Evolutionary conservation across 2,888 invertebrate species (phyloP), one percentile per base, ranked within the genome.

Genomic region (Drymonia ruficornis): DNA sequence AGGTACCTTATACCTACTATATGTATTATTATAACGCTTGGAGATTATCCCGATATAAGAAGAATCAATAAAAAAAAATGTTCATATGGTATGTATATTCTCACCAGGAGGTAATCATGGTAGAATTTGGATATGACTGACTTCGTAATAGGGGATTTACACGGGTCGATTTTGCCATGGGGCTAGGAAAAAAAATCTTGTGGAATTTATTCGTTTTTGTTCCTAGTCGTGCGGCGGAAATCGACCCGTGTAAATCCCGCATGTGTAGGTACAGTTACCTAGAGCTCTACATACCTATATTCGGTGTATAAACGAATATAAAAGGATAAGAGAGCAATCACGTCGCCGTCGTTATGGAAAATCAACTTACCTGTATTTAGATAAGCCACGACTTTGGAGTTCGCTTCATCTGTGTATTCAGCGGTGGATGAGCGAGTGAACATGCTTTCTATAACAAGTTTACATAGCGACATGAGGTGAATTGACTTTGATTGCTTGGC

Each of bases 101-200:
- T 63, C 16, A 64, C 60, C 55, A 52, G 47, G 64, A 59, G 56
- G 64, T 50, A 45, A 15, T 43, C 11, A 28, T 18, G 9, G 1
- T 3, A 23, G 43, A 0, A 34, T 19, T 19, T 13, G 3, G 19
- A 43, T 43, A 43, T 19, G 0, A 16, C 1, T 19, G 0, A 16
- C 1, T 16, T 40, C 40, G 16, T 16, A 36, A 11, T 11, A n/a
- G n/a, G n/a, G n/a, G n/a, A n/a, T n/a, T n/a, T n/a, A n/a, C n/a
- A n/a, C n/a, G n/a, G n/a, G n/a, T n/a, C n/a, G n/a, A n/a, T n/a
- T n/a, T n/a, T n/a, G n/a, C n/a, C n/a, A n/a, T n/a, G n/a, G n/a
- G n/a, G n/a, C n/a, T n/a, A n/a, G n/a, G n/a, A n/a, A n/a, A n/a
- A n/a, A n/a, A n/a, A n/a, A n/a, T n/a, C n/a, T n/a, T n/a, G n/a